phyloP scores from a whole-genome alignment of 2,113 vertebrate species.

The Turdus rufiventris region DNA sequence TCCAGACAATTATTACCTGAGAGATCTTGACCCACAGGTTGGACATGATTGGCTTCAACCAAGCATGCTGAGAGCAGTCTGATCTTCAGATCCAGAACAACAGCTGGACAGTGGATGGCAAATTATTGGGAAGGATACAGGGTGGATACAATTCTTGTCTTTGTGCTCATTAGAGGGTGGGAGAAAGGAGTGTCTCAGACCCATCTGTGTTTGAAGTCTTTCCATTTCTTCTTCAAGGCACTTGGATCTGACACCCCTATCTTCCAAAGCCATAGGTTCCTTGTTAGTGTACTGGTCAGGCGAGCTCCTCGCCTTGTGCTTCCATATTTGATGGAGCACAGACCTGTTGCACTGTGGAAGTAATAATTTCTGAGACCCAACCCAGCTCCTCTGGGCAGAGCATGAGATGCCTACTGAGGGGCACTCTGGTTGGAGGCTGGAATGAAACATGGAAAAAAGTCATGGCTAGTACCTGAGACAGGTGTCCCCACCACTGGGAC shows the following conservation, averaged over 20 bases:
- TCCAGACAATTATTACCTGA: not conserved
- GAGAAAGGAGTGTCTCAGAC: not conserved
- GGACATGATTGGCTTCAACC: not conserved
- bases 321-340: not conserved
- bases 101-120: not conserved
- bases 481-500: not conserved
- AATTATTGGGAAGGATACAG: not conserved
- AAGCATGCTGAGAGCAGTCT: not conserved
- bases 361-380: accelerated
- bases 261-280: not conserved
- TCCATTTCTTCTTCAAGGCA: not conserved
- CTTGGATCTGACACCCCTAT: not conserved
- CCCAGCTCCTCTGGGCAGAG: not conserved
- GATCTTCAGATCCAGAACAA: not conserved
- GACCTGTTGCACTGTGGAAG: too few relatives aligned
- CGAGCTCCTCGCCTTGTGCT: accelerated
- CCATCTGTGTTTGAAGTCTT: not conserved
- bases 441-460: not conserved
- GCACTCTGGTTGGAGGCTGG: not conserved
- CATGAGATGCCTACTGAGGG: not conserved
- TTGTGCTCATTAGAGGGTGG: not conserved
- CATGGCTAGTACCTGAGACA: not conserved
- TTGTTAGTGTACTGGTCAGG: not conserved
- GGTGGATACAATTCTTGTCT: not conserved
- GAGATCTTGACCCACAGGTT: accelerated